Base-by-base conservation (phyloP, 2,888 invertebrate species). In the Nomada goodeniana region DNA sequence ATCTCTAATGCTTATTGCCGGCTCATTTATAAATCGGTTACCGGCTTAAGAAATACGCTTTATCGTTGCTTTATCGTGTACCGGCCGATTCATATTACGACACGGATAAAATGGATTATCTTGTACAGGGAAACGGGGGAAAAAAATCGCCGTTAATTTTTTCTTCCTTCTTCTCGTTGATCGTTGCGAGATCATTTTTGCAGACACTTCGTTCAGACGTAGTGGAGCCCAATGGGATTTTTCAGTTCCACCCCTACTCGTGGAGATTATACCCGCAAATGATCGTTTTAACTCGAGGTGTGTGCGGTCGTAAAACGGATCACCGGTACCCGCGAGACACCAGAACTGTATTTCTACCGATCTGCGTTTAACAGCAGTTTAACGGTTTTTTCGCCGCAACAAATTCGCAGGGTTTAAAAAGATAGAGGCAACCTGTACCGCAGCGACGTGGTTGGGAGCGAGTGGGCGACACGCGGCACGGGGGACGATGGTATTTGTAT, bases 401-500 rank as follows among this genome's bases (percentile, higher is more conserved):
- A 29, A 42, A 53, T 47, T 53, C 20, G 44, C 63, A n/a, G 47
- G 13, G 13, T 15, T 55, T 53, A 44, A 63, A 61, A 18, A 55
- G 36, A 50, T 42, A 47, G 68, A 63, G 55, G 10, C 68, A 78
- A 68, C 78, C 78, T 78, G 78, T 78, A 78, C 77, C 59, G 2
- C 42, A 23, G 59, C 50, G 60, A 60, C 68, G 53, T 42, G 67
- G 55, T 50, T 23, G 57, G 13, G 55, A 78, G 61, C 68, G 68
- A 78, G 78, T 78, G 78, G 78, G 78, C 78, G 78, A 77, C 29
- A 52, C 64, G 59, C 9, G 29, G 20, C n/a, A n/a, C 13, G 65
- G 67, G 53, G 67, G 53, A 53, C 67, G 70, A 59, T 47, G 59
- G 26, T 59, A 70, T 59, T 59, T 47, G 29, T 47, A 42, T 20